Evolutionary conservation across 1,140 invertebrate genomes (phyloP), one percentile per base, ranked within the genome.

Genomic region (Charaxes varanes): DNA sequence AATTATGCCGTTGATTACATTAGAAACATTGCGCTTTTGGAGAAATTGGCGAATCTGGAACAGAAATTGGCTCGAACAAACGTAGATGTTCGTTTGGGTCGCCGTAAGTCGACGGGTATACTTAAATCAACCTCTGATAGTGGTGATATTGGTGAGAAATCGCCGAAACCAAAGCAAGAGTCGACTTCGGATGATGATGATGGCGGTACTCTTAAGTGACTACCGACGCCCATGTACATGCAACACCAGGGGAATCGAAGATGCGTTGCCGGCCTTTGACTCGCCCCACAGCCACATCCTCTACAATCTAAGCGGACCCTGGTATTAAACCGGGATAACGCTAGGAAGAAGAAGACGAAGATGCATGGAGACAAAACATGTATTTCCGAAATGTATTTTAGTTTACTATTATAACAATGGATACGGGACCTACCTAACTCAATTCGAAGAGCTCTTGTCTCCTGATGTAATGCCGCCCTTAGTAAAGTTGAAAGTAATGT

Each of bases 101-200:
- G 82, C 31, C 68, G 84, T 27, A 84, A 84, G 61, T 86, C 84
- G 24, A 65, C 71, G 8, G 84, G 84, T 1, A 86, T 86, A 36
- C 58, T 86, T 26, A 86, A 86, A 51, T 80, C 77, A 7, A 68
- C 84, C 3, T 64, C 82, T 3, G 81, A 72, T 27, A 72, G 65
- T 38, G 70, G 65, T 30, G 67, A 66, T 8, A 41, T 67, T 7
- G 41, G 38, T 24, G 79, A 76, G 6, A 57, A 60, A 13, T 58
- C 52, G 11, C 18, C 49, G 1, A 58, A 34, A 8, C 47, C 23
- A 14, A 68, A 62, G 30, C 62, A 49, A 21, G 68, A 71, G 19
- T 66, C 56, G 4, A 59, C 40, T 45, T 78, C 69, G 8, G 82
- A 84, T 23, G 84, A 85, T 41, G 84, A 85, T 33, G 82, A 86